These are phyloP conservation scores for Orchesella flavescens DNA, from an alignment of 2,888 invertebrate genomes.

Conservation along the genomic window DNA sequence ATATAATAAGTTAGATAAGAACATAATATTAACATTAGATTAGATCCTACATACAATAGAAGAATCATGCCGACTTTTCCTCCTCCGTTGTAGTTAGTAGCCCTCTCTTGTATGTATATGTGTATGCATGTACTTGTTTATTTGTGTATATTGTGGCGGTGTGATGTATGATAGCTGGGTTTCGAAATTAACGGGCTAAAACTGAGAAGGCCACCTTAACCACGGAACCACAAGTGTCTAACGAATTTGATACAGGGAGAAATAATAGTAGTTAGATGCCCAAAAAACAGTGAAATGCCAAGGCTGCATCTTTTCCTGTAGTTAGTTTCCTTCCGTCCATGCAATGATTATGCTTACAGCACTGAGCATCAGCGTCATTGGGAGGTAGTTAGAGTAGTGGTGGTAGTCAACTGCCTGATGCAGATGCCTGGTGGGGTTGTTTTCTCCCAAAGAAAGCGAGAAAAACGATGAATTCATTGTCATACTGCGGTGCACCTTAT, in stretches of 20 bases:
- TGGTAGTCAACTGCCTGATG: conserved; percentile 47
- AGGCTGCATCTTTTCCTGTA: conserved; percentile 14
- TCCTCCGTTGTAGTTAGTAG: neutral
- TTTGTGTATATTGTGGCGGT: conserved; percentile 40
- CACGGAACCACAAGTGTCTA: conserved; percentile 59
- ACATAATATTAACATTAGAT: neutral
- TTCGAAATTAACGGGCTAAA: conserved; percentile 54
- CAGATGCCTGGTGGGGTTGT: conserved; percentile 40
- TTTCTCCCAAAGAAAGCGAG: conserved; percentile 34
- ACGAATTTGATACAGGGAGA: conserved; percentile 59
- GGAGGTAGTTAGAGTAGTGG: conserved; percentile 15
- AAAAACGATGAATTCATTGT: conserved; percentile 49
- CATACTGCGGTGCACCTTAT: conserved; percentile 64
- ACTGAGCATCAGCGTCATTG: neutral
- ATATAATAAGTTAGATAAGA: conserved; percentile 14
- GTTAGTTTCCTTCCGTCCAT: conserved; percentile 7
- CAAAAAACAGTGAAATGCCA: conserved; percentile 35
- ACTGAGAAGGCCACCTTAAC: conserved; percentile 53
- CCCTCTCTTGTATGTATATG: too few relatives aligned
- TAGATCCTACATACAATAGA: too few relatives aligned
- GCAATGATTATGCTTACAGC: neutral
- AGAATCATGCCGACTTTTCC: too few relatives aligned
- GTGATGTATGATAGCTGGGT: conserved; percentile 55
- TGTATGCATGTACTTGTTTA: conserved; percentile 11
- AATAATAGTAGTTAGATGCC: conserved; percentile 24